Conservation (phyloP, 1,140 invertebrate species). For the Steinernema khuongi region DNA sequence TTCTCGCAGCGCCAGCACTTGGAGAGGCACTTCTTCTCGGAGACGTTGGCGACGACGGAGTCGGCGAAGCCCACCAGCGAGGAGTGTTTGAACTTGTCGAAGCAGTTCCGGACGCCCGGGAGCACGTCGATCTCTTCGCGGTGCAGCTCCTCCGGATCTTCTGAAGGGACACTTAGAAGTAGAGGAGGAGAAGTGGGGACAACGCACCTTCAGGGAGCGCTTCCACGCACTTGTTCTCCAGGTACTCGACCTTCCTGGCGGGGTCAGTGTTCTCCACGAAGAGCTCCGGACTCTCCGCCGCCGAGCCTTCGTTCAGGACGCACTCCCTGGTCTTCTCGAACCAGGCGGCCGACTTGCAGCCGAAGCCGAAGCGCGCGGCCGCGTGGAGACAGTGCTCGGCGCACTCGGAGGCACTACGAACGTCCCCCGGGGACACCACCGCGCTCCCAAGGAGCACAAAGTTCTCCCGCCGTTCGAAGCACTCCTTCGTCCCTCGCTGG, state of each 20-base stretch:
- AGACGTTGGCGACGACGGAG: conserved; percentile 18
- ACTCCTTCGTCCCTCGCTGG: not conserved
- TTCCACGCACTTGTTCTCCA: conserved; percentile 15
- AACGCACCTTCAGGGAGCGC: not conserved
- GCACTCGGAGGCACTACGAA: not conserved
- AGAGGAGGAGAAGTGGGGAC: not conserved
- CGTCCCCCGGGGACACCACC: conserved; percentile 17
- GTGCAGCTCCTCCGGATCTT: not conserved
- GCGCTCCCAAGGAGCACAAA: conserved; percentile 11
- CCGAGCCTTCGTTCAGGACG: conserved; percentile 19
- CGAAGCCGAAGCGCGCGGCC: not conserved
- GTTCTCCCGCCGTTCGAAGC: conserved; percentile 13
- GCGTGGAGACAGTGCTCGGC: conserved; percentile 17
- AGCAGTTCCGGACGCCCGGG: conserved; percentile 17
- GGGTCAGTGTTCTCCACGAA: conserved; percentile 18
- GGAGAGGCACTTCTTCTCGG: conserved; percentile 14
- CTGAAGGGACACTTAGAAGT: not conserved
- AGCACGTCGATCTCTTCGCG: conserved; percentile 11
- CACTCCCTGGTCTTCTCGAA: conserved; percentile 19
- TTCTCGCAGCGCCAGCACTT: conserved; percentile 23
- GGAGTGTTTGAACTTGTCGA: conserved; percentile 26
- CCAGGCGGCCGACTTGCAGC: conserved; percentile 15
- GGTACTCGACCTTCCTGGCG: conserved; percentile 8
- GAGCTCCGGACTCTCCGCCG: conserved; percentile 2
- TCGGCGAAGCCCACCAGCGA: conserved; percentile 22